phyloP scores from a whole-genome alignment of 2,113 vertebrate species.

The Neolamprologus longior region DNA sequence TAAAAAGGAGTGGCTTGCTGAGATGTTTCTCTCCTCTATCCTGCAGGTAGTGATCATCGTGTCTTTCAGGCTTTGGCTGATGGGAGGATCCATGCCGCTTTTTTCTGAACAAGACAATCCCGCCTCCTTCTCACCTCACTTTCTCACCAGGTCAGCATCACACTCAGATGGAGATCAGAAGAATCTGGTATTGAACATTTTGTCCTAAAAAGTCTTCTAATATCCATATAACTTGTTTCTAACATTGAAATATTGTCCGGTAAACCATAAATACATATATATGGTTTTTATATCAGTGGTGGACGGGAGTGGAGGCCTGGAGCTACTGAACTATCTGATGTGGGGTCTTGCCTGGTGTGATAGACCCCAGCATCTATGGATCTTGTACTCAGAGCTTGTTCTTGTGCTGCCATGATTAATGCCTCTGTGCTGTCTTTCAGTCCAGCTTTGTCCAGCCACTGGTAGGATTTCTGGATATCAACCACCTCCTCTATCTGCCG shows the following conservation, averaged over 20 bases:
- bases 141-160: constrained; percentile 83
- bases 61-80: constrained; percentile 88
- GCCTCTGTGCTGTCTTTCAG: too few species aligned
- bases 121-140: constrained; percentile 88
- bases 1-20: neutral
- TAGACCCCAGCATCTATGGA: too few species aligned
- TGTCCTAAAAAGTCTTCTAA: neutral
- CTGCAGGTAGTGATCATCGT: constrained; percentile 81
- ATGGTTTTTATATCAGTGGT: neutral
- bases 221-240: neutral
- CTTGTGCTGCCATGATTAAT: too few species aligned
- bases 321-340: neutral
- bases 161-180: neutral
- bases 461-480: too few species aligned
- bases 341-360: too few species aligned
- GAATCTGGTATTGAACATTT: neutral
- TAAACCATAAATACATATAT: neutral
- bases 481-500: too few species aligned
- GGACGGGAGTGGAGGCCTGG: neutral
- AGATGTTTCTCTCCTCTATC: neutral
- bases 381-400: too few species aligned
- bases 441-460: too few species aligned
- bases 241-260: neutral
- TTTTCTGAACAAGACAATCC: constrained; percentile 99
- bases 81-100: constrained; percentile 96